These are phyloP conservation scores for Smittia sp. DNA, from an alignment of 2,888 invertebrate species.

Conservation along the genomic window DNA sequence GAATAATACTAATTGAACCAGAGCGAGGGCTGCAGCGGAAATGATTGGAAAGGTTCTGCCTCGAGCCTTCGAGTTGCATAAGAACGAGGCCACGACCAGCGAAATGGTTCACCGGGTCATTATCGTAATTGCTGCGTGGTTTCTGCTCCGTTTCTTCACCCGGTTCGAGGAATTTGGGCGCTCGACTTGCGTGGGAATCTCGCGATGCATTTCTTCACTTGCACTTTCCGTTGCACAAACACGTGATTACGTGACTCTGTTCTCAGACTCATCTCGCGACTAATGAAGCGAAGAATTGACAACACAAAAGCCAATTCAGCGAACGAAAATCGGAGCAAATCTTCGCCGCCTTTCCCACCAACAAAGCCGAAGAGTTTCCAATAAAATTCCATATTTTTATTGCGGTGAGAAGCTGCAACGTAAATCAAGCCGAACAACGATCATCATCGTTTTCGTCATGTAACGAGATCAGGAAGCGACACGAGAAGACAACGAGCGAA, in stretches of 20 bases:
- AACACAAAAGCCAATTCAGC: not conserved
- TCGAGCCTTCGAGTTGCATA: too few relatives aligned
- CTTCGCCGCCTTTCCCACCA: not conserved
- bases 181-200: not conserved
- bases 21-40: too few relatives aligned
- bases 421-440: not conserved
- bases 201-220: not conserved
- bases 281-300: slow-evolving; percentile 8
- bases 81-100: too few relatives aligned
- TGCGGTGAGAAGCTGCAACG: not conserved
- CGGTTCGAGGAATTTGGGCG: not conserved
- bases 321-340: not conserved
- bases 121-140: too few relatives aligned
- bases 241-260: not conserved
- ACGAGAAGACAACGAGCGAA: not conserved
- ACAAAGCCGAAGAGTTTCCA: not conserved
- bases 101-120: too few relatives aligned
- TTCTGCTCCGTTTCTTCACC: too few relatives aligned
- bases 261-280: slow-evolving; percentile 1
- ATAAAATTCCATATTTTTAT: slow-evolving; percentile 4
- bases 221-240: not conserved
- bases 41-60: too few relatives aligned
- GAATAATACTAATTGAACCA: not conserved
- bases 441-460: not conserved
- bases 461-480: not conserved